Conservation (phyloP, 2,888 invertebrate genomes). For the Sericinus montela region DNA sequence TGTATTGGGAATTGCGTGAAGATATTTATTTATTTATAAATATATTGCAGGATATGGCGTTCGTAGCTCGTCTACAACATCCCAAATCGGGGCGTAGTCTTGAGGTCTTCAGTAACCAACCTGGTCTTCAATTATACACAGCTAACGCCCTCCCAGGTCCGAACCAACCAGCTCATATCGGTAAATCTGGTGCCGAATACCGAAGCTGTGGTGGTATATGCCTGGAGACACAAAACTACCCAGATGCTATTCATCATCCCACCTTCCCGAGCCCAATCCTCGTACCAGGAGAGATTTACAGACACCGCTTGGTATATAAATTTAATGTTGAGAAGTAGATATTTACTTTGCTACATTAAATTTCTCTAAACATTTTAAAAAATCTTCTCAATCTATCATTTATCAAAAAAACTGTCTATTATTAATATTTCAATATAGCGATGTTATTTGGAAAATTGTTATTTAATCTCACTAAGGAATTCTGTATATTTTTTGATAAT, state of each 20-base stretch:
- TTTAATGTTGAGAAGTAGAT: constrained; percentile 58
- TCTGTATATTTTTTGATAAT: too few species aligned
- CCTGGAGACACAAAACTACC: constrained; percentile 91
- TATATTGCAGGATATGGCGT: constrained; percentile 43
- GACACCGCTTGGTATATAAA: constrained; percentile 81
- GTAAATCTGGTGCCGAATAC: constrained; percentile 54
- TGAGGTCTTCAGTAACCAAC: constrained; percentile 90
- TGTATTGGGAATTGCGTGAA: too few species aligned
- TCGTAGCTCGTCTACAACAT: constrained; percentile 79
- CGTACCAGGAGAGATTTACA: constrained; percentile 81
- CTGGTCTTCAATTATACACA: constrained; percentile 95
- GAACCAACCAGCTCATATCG: constrained; percentile 42
- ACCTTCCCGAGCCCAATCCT: constrained; percentile 84
- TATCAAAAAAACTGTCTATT: too few species aligned
- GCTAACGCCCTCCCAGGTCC: constrained; percentile 84
- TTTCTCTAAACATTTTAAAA: too few species aligned
- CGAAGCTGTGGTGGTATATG: constrained; percentile 86
- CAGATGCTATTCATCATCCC: constrained; percentile 87
- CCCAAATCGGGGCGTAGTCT: constrained; percentile 85
- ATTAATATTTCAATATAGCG: too few species aligned
- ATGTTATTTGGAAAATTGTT: too few species aligned
- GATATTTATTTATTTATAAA: too few species aligned
- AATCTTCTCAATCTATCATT: too few species aligned
- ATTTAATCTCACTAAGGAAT: too few species aligned
- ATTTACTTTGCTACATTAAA: too few species aligned